Evolutionary conservation across 1,140 invertebrate genomes (phyloP), one percentile per base, ranked within the genome.

Genomic region (Centruroides sculpturatus): DNA sequence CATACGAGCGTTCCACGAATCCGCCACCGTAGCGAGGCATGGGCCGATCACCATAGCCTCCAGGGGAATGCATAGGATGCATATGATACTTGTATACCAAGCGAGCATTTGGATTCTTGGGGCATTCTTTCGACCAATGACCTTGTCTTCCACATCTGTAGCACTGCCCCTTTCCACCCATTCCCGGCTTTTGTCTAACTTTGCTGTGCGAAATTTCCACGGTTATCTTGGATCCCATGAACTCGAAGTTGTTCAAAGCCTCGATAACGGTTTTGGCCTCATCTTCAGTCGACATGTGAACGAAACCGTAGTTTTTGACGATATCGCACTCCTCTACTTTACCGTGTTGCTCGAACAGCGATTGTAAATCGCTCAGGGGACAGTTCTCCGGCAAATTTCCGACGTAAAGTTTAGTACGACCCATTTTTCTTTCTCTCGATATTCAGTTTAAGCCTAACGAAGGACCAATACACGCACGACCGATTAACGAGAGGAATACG

Each of bases 241-340:
- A 82, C 67, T 86, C 73, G 69, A 86, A 82, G 66, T 89, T 87
- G 81, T 94, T 92, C 70, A 95, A 78, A 72, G 86, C 89, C 75
- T 89, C 86, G 72, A 92, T 92, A 54, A 91, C 89, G 72, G 86
- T 85, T 78, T 89, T 84, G 53, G 90, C 91, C 71, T 87, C 84
- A 71, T 87, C 82, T 73, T 91, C 88, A 75, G 86, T 87, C 78
- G 90, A 88, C 89, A 92, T 94, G 77, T 96, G 92, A 82, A 95
- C 90, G 82, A 96, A 96, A 69, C 90, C 92, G 84, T 92, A 96
- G 79, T 94, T 94, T 78, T 91, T 91, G 63, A 95, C 86, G 70
- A 95, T 89, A 78, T 93, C 92, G 76, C 92, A 95, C 80, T 96
- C 92, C 64, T 92, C 85, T 69, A 96, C 90, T 77, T 87, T 89